Percentiles rank a stretch among this genome's conserved stretches.
Conservation (phyloP, 2,113 vertebrate genomes). For the Pygoscelis adeliae region DNA sequence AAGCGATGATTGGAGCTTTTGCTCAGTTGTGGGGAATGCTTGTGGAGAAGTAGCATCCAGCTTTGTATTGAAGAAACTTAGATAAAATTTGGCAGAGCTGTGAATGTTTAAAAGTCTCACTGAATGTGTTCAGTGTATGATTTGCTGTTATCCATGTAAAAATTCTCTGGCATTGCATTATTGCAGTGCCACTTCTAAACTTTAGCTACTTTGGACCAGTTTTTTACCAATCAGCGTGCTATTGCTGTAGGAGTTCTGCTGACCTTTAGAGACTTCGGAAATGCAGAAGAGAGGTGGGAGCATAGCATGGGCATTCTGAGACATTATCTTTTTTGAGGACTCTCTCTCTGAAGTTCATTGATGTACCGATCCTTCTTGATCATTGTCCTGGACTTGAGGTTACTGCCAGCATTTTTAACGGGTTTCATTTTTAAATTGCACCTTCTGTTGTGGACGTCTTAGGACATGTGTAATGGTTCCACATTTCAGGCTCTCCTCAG, state of each 20-base stretch:
- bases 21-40: not conserved
- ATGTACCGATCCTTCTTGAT: not conserved
- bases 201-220: not conserved
- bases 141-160: not conserved
- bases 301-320: not conserved
- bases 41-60: not conserved
- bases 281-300: not conserved
- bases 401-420: slow-evolving; percentile 37
- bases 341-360: not conserved
- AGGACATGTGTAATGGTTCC: slow-evolving; percentile 22
- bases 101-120: not conserved
- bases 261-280: not conserved
- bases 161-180: not conserved
- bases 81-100: not conserved
- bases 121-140: not conserved
- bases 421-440: slow-evolving; percentile 40
- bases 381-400: not conserved
- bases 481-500: not conserved
- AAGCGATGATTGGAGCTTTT: not conserved
- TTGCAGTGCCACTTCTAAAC: not conserved
- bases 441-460: not conserved
- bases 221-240: not conserved
- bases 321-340: not conserved
- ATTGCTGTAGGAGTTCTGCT: not conserved
- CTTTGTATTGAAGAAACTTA: not conserved